Evolutionary conservation across 2,888 invertebrate species (phyloP).

Genomic region (Ormyrus labotus): DNA sequence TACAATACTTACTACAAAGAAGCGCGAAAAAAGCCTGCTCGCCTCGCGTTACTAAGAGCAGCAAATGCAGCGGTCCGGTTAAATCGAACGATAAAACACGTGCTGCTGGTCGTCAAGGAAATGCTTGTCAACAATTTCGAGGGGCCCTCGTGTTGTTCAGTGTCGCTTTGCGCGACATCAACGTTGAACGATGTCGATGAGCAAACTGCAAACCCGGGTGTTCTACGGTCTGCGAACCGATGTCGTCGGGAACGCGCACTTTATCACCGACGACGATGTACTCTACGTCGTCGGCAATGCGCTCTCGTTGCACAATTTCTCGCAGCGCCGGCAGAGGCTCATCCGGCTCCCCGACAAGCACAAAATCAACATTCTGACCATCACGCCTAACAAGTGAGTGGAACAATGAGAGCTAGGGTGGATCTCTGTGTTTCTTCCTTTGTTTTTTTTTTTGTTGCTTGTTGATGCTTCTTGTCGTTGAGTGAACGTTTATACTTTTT

Average conservation of each 20-base stretch:
- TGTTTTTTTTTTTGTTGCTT: background rate
- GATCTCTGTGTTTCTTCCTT: background rate
- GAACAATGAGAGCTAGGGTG: background rate
- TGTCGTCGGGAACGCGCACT: conserved; percentile 84
- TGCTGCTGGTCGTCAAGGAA: conserved; percentile 48
- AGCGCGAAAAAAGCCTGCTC: too few species aligned
- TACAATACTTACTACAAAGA: too few species aligned
- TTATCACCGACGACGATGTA: conserved; percentile 84
- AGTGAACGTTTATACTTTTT: conserved; percentile 24
- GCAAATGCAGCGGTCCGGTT: too few species aligned
- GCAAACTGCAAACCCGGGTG: conserved; percentile 78
- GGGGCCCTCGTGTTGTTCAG: too few species aligned
- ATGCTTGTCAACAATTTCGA: conserved; percentile 1
- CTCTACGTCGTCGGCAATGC: conserved; percentile 89
- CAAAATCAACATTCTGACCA: conserved; percentile 80
- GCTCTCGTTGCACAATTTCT: conserved; percentile 85
- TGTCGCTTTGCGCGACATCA: too few species aligned
- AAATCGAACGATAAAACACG: too few species aligned
- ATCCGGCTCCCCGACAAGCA: conserved; percentile 83
- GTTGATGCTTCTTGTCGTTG: background rate
- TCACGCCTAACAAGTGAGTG: conserved; percentile 83
- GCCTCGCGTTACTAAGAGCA: too few species aligned
- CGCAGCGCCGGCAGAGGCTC: conserved; percentile 84
- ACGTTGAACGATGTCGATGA: too few species aligned
- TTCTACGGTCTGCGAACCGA: conserved; percentile 82